These are phyloP conservation scores for Sebastolobus alascanus DNA, from an alignment of 2,797 vertebrate genomes.

Conservation along the genomic window DNA sequence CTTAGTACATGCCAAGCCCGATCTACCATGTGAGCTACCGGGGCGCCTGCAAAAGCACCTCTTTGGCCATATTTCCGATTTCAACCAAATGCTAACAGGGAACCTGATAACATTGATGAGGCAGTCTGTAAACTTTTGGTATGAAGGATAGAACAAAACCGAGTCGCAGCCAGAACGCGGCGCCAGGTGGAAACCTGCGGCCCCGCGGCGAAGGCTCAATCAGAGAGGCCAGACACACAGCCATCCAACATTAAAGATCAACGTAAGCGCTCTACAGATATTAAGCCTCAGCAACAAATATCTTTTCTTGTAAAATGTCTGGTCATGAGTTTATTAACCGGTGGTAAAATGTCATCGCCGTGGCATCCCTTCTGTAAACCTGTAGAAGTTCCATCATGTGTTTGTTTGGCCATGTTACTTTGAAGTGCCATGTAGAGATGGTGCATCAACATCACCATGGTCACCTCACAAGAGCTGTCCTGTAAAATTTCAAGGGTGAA, in stretches of 20 bases:
- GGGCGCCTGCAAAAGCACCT: background rate
- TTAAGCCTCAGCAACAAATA: background rate
- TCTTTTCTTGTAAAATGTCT: background rate
- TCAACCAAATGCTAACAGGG: background rate
- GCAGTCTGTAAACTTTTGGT: background rate
- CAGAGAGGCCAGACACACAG: background rate
- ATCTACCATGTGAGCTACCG: too few species aligned
- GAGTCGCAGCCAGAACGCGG: accelerated
- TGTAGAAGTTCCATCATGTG: conserved; percentile 12
- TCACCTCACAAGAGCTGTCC: conserved; percentile 41
- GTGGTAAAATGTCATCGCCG: background rate
- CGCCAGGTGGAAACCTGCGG: too few species aligned
- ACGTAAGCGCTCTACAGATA: background rate
- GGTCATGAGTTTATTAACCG: background rate
- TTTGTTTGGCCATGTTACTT: conserved; percentile 1
- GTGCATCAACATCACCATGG: conserved; percentile 25
- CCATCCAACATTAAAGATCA: background rate
- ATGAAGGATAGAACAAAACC: background rate
- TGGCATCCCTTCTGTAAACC: background rate
- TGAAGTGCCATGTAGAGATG: background rate
- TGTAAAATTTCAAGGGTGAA: conserved; percentile 57
- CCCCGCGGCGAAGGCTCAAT: too few species aligned
- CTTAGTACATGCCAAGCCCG: too few species aligned
- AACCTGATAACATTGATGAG: background rate
- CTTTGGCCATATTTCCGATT: background rate